Conservation (phyloP, 35 echinoderm and acorn worm genomes). For the Chiridota heheva region DNA sequence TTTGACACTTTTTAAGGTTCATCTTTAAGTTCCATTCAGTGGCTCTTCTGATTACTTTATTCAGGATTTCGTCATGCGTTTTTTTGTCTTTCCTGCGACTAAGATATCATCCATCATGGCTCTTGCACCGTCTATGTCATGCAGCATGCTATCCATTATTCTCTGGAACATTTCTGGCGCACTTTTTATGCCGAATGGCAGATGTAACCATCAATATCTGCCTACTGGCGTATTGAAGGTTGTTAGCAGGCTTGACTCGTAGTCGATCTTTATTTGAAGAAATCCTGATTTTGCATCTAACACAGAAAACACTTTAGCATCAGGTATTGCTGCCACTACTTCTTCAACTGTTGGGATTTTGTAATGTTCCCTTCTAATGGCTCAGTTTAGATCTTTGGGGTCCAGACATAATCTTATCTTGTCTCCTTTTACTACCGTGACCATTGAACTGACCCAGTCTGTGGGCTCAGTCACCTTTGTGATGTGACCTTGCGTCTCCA, state of each 20-base stretch:
- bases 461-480: conserved; percentile 44
- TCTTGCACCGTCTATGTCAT: conserved; percentile 52
- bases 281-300: conserved; percentile 59
- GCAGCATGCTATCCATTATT: conserved; percentile 63
- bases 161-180: conserved; percentile 66
- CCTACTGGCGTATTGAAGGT: conserved; percentile 57
- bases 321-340: conserved; percentile 46
- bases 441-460: conserved; percentile 48
- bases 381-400: conserved; percentile 48
- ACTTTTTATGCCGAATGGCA: conserved; percentile 76
- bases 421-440: conserved; percentile 22
- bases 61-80: conserved; percentile 47
- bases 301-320: conserved; percentile 42
- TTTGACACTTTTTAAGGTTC: conserved; percentile 72
- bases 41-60: conserved; percentile 57
- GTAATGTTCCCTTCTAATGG: conserved; percentile 50
- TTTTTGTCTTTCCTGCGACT: conserved; percentile 36
- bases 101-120: conserved; percentile 74
- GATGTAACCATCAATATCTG: conserved; percentile 58
- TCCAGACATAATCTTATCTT: conserved; percentile 52
- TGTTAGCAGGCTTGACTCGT: conserved; percentile 68
- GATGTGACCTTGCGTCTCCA: conserved; percentile 58
- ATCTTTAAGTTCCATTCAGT: conserved; percentile 79
- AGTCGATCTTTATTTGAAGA: conserved; percentile 54
- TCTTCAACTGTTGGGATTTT: conserved; percentile 47